Evolutionary conservation across 1,140 invertebrate genomes (phyloP), one percentile per base, ranked within the genome.

Genomic region (Drosophila pseudoananassae): DNA sequence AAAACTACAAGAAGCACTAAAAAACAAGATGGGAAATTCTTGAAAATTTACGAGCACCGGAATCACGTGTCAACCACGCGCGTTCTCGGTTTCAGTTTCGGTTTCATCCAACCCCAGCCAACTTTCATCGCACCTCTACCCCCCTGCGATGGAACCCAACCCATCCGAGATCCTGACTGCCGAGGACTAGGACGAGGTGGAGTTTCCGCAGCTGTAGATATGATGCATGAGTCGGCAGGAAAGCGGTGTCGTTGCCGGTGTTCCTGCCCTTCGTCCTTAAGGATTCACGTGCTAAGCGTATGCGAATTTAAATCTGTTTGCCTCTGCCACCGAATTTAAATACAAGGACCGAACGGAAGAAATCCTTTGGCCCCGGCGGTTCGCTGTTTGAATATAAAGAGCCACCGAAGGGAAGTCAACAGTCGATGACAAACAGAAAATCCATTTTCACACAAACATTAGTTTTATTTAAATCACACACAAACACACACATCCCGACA

Each of bases 41-140:
- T 56, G 46, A 66, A 87, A 83, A 90, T 90, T 90, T 90, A 90
- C 82, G 87, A 90, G 51, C 78, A 73, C 53, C 88, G 88, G 85
- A 89, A 90, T 90, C 88, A 90, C 88, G 88, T 90, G 88, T 84
- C 89, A 82, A 89, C 89, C 88, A 90, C 88, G 84, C 88, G 88
- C 61, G 60, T 45, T 64, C 63, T 64, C 63, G 27, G 59, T 33
- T 40, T 61, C 63, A 29, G 56, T 31, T 36, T 49, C 47, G n/a
- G 25, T 50, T 68, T 57, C 63, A 66, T 45, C 45, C 58, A 54
- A 38, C 64, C 51, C 54, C 20, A 17, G 9, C 68, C 58, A 46
- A 33, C 57, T 63, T 8, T 29, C 47, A 29, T 29, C 25, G 15
- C 57, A 59, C 46, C 63, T 43, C 36, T 8, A 20, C 20, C 3